Conservation (phyloP, 2,113 vertebrate genomes). For the Labeo catla region DNA sequence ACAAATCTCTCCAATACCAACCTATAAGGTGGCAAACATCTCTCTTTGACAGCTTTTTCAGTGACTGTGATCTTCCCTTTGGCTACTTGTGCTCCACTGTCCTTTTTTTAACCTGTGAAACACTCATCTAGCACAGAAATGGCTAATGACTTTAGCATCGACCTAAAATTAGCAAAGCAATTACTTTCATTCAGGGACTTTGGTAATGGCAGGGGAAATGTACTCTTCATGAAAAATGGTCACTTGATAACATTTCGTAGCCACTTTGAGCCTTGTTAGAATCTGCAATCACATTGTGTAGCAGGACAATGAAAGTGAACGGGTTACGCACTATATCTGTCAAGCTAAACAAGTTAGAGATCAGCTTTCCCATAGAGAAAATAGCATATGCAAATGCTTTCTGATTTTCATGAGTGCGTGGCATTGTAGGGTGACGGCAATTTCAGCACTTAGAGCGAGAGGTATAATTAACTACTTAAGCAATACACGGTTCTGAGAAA, state of each 20-base stretch:
- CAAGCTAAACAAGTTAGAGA: slow-evolving; percentile 8
- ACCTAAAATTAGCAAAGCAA: slow-evolving; percentile 53
- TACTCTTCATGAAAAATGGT: slow-evolving; percentile 37
- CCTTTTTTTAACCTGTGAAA: slow-evolving; percentile 31
- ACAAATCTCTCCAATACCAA: slow-evolving; percentile 24
- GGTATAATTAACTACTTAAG: slow-evolving; percentile 54
- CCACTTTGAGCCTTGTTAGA: slow-evolving; percentile 13
- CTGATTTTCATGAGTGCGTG: slow-evolving; percentile 36
- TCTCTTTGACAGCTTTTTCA: slow-evolving; percentile 13
- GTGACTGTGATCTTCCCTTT: slow-evolving; percentile 31
- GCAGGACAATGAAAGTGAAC: neutral
- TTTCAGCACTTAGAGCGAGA: slow-evolving; percentile 41
- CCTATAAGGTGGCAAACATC: slow-evolving; percentile 27
- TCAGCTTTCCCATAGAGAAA: slow-evolving; percentile 21
- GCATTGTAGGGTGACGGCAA: slow-evolving; percentile 49
- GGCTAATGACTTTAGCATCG: slow-evolving; percentile 53
- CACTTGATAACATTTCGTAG: slow-evolving; percentile 2
- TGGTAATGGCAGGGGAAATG: slow-evolving; percentile 18
- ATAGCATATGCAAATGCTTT: slow-evolving; percentile 46
- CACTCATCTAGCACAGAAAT: slow-evolving; percentile 33
- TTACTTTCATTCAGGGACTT: slow-evolving; percentile 44
- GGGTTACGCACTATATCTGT: slow-evolving; percentile 4
- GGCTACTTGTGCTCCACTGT: slow-evolving; percentile 7
- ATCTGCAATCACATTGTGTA: slow-evolving; percentile 7
- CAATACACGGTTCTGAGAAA: slow-evolving; percentile 42